These are phyloP conservation scores for Axis porcinus DNA, from an alignment of 2,113 vertebrate genomes.

Conservation along the genomic window DNA sequence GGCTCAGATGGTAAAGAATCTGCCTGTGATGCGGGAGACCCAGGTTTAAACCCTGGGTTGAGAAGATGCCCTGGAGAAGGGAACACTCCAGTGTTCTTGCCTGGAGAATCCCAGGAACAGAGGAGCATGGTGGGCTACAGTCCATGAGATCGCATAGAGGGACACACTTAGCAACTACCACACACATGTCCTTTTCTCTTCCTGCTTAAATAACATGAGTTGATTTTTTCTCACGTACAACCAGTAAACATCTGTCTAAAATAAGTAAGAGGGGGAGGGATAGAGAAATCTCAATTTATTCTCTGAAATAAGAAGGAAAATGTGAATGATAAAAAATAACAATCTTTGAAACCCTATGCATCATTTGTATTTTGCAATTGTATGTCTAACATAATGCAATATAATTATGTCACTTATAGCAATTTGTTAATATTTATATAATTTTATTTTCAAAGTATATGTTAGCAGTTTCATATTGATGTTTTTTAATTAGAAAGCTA, in stretches of 20 bases:
- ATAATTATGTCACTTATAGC: neutral
- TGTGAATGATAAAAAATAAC: neutral
- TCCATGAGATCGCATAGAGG: neutral
- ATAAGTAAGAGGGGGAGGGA: neutral
- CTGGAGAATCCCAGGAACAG: neutral
- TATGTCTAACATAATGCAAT: neutral
- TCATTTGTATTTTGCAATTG: neutral
- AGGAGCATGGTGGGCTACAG: neutral
- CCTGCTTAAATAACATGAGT: neutral
- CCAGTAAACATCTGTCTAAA: neutral
- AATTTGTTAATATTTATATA: neutral
- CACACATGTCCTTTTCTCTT: neutral
- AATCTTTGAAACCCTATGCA: neutral
- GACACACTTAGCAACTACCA: neutral
- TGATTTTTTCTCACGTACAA: neutral
- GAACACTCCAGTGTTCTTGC: neutral
- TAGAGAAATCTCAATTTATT: neutral
- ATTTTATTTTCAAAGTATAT: neutral
- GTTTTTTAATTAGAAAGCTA: neutral
- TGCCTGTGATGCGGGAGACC: neutral
- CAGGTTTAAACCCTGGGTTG: neutral
- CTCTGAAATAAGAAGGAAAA: conserved; percentile 9
- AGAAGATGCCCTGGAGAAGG: neutral
- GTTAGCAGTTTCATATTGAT: neutral
- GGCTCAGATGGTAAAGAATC: neutral